phyloP scores from a whole-genome alignment of 2,113 vertebrate species.

The Asarcornis scutulata region DNA sequence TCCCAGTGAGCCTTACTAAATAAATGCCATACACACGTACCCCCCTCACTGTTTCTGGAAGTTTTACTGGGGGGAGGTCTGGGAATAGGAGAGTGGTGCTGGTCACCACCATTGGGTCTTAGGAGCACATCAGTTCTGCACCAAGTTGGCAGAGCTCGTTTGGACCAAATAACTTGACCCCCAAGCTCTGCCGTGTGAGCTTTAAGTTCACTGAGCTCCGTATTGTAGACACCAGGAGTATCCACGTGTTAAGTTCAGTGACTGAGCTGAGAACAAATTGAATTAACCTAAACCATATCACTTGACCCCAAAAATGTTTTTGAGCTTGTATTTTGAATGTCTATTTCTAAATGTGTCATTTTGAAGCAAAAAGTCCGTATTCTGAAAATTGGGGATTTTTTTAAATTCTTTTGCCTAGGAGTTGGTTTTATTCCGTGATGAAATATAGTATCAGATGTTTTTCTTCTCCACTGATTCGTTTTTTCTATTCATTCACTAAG shows the following conservation, averaged over 20 bases:
- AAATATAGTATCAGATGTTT: not conserved
- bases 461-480: not conserved
- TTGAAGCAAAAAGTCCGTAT: not conserved
- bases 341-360: not conserved
- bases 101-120: accelerated
- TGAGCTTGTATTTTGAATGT: not conserved
- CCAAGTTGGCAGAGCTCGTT: not conserved
- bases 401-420: not conserved
- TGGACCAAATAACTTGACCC: not conserved
- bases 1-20: not conserved
- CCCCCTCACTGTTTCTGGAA: not conserved
- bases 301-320: not conserved
- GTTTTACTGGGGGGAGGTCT: not conserved
- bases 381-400: not conserved
- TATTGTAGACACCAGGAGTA: not conserved
- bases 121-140: accelerated
- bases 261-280: not conserved
- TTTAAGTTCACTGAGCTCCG: not conserved
- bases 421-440: not conserved
- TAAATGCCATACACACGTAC: too few relatives aligned
- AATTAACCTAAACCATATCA: not conserved
- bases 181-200: not conserved
- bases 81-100: not conserved
- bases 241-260: not conserved
- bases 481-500: not conserved